Base-by-base conservation (phyloP, 2,888 invertebrate genomes). In the Hirtodrosophila histrioides region DNA sequence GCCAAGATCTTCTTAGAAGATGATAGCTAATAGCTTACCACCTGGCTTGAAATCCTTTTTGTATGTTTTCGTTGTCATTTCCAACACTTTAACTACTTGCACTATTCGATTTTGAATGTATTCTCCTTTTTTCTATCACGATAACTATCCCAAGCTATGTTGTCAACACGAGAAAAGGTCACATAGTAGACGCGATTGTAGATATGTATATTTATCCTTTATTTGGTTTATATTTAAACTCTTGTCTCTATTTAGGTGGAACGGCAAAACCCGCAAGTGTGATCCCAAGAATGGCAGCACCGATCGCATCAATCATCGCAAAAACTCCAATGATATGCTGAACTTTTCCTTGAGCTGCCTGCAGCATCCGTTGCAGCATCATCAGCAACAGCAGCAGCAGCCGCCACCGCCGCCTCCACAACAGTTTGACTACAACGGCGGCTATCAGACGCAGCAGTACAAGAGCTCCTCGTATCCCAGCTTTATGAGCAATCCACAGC, bases 391-490 rank as follows among this genome's bases (percentile, higher is more conserved):
- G 10, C 77, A 66, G 3, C 72, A 76, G 11, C 74, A 64, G 17
- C 76, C 57, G 6, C 72, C 56, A 55, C 75, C 61, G n/a, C 58
- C 37, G 3, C 46, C 37, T 6, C 48, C 17, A 7, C 73, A 69
- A 29, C 82, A 85, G 49, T 81, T 75, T 49, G 83, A 85, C 29
- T 86, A 66, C 29, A 86, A 78, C 48, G 83, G 84, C 33, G 87
- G 89, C 24, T 84, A 84, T 58, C 86, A 74, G 60, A 66, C 80
- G 35, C 86, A 85, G 43, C 90, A 90, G 58, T 89, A 90, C 64
- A 91, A 91, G 74, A 91, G 90, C 69, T 90, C 91, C 43, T 90
- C 91, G 10, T 91, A 91, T 78, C 91, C 91, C 41, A 91, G 80
- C 74, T 91, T 91, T 57, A 86, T 88, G 61, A 88, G 75, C 55